Conservation (phyloP, 2,113 vertebrate genomes). For the Leiothrix lutea region DNA sequence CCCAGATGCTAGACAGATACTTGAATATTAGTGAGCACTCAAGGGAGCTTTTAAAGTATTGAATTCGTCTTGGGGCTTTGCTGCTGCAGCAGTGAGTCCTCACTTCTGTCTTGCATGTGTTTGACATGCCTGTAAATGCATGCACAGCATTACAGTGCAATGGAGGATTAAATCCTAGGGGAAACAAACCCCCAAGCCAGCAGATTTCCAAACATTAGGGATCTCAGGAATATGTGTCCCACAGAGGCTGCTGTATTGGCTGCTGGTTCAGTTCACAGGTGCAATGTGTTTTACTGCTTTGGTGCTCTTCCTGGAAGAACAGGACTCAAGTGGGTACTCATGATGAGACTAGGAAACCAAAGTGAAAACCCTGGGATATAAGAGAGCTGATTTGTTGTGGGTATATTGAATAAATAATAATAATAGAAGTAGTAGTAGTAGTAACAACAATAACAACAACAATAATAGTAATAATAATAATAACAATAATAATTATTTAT, state of each 20-base stretch:
- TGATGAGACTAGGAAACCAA: background rate
- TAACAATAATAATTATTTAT: no score
- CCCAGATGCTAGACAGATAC: background rate
- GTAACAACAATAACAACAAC: accelerated
- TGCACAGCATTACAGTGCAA: background rate
- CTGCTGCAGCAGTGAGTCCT: background rate
- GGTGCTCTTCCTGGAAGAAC: background rate
- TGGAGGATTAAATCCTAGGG: background rate
- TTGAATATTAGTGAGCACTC: background rate
- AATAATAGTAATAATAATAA: accelerated
- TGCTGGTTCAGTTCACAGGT: background rate
- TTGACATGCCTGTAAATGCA: background rate
- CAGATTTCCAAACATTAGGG: background rate
- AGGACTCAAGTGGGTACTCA: background rate
- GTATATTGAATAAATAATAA: background rate
- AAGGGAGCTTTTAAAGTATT: background rate
- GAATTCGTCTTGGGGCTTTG: background rate
- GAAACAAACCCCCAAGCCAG: background rate
- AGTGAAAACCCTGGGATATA: background rate
- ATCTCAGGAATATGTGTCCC: background rate
- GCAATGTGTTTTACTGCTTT: background rate
- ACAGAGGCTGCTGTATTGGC: background rate
- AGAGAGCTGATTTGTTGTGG: background rate
- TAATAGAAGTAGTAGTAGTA: background rate
- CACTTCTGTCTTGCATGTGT: accelerated